Conservation (phyloP, 2,113 vertebrate species). For the Podiceps cristatus region DNA sequence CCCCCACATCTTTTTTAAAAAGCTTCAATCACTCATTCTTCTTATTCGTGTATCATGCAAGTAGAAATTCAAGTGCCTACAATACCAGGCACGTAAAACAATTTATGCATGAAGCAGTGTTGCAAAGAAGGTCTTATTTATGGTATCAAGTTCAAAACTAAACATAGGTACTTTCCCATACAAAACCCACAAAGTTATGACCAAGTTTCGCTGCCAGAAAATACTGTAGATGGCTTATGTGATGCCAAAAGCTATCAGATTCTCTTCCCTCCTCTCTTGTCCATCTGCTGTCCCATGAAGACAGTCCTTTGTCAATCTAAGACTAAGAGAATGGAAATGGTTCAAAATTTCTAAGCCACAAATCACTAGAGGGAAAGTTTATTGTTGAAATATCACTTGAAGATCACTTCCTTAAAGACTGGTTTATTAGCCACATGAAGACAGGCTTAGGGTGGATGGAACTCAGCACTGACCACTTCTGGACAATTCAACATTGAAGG, state of each 20-base stretch:
- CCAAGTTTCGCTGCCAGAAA: background rate
- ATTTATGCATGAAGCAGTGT: background rate
- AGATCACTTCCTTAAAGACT: background rate
- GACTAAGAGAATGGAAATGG: background rate
- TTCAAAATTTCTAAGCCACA: background rate
- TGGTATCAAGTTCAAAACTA: background rate
- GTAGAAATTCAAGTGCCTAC: background rate
- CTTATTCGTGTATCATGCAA: background rate
- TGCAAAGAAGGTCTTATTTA: background rate
- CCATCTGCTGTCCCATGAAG: background rate
- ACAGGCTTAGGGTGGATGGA: background rate
- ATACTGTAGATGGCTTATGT: background rate
- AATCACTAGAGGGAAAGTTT: background rate
- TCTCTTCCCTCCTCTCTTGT: background rate
- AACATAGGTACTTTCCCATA: background rate
- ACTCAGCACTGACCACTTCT: background rate
- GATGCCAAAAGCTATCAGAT: background rate
- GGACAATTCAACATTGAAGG: background rate
- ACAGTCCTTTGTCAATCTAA: background rate
- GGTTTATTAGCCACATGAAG: background rate
- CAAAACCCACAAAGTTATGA: background rate
- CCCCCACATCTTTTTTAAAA: background rate
- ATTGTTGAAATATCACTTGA: background rate
- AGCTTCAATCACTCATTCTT: background rate
- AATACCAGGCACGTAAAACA: background rate